Evolutionary conservation across 2,113 vertebrate genomes (phyloP).

Genomic region (Macquaria ambigua): DNA sequence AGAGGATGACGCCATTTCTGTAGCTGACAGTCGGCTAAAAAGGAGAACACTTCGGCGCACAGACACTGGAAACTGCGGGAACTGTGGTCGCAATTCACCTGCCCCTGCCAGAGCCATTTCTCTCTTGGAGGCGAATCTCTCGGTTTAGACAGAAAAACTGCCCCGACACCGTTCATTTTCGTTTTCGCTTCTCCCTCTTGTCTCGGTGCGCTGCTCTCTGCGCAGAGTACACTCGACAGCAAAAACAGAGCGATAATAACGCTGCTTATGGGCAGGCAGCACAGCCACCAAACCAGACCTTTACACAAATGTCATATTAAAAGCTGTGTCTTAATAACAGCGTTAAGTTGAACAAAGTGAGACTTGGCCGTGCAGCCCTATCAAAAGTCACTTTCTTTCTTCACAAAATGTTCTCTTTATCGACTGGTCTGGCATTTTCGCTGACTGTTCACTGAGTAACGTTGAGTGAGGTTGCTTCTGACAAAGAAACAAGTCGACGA

Average conservation of each 20-base stretch:
- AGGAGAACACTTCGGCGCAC: constrained; percentile 43
- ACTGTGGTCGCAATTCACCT: constrained; percentile 41
- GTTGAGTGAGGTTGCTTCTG: constrained; percentile 54
- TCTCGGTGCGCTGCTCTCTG: constrained; percentile 62
- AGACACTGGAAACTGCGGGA: constrained; percentile 29
- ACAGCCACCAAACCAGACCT: constrained; percentile 19
- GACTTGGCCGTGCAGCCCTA: not conserved
- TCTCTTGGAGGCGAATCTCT: not conserved
- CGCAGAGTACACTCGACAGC: constrained; percentile 65
- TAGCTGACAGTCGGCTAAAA: constrained; percentile 72
- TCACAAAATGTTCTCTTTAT: constrained; percentile 38
- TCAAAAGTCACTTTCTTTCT: constrained; percentile 67
- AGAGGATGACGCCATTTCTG: constrained; percentile 88
- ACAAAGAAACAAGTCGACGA: constrained; percentile 77
- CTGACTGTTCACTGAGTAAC: constrained; percentile 61
- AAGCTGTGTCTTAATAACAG: constrained; percentile 1
- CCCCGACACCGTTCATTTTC: constrained; percentile 37
- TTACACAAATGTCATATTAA: constrained; percentile 28
- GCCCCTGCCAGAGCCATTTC: constrained; percentile 17
- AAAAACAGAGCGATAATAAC: constrained; percentile 54
- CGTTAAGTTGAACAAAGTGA: constrained; percentile 55
- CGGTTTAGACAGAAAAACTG: constrained; percentile 20
- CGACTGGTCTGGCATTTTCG: constrained; percentile 65
- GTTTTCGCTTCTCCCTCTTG: constrained; percentile 45
- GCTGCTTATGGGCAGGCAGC: constrained; percentile 14